Conservation (phyloP, 2,888 invertebrate genomes). For the Netelia fuscicornis region DNA sequence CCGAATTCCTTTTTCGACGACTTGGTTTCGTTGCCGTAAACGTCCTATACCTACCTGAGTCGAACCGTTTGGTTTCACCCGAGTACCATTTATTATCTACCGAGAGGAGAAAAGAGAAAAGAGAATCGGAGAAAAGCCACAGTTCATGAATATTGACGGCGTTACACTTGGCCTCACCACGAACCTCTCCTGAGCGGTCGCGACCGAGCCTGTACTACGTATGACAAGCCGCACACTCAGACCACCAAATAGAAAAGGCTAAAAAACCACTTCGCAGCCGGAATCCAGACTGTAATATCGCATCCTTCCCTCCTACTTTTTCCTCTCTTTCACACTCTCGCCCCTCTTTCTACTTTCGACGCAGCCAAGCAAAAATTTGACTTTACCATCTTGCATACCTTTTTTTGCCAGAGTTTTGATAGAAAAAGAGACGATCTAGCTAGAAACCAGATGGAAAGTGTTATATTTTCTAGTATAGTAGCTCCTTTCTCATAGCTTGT, state of each 20-base stretch:
- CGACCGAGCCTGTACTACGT: slow-evolving; percentile 25
- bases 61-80: too few relatives aligned
- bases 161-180: slow-evolving; percentile 45
- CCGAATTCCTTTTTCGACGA: too few relatives aligned
- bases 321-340: not conserved
- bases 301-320: not conserved
- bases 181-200: slow-evolving; percentile 16
- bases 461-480: not conserved
- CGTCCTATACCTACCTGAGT: too few relatives aligned
- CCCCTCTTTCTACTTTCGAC: not conserved
- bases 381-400: not conserved
- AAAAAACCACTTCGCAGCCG: not conserved
- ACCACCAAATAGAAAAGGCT: not conserved
- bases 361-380: not conserved
- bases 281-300: not conserved
- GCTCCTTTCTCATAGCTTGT: not conserved
- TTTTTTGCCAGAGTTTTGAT: not conserved
- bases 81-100: too few relatives aligned
- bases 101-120: too few relatives aligned
- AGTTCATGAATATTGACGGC: slow-evolving; percentile 66
- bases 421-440: not conserved
- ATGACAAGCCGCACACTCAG: not conserved
- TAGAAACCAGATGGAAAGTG: not conserved
- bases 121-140: slow-evolving; percentile 8
- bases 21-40: too few relatives aligned